These are phyloP conservation scores for Hippasteria phrygiana DNA, from an alignment of 53 echinoderm and acorn worm species.

Conservation along the genomic window DNA sequence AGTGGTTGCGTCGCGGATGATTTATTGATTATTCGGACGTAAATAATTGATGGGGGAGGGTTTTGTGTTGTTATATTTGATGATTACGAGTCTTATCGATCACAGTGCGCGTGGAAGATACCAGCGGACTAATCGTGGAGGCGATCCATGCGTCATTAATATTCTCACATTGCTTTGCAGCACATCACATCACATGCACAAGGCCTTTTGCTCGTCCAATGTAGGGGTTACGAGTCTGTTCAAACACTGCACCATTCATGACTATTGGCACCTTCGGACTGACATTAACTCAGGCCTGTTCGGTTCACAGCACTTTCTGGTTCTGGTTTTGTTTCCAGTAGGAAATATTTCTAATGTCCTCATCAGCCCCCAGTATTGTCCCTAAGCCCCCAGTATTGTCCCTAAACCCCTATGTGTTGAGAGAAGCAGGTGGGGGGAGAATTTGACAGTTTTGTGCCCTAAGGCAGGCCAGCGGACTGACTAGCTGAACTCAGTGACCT, in stretches of 20 bases:
- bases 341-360: neutral
- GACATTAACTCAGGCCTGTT: neutral
- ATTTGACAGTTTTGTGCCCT: too few species aligned
- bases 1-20: constrained; percentile 7
- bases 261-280: neutral
- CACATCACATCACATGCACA: neutral
- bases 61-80: constrained; percentile 30
- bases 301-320: neutral
- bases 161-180: neutral
- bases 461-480: too few species aligned
- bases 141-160: neutral
- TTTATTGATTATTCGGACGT: constrained; percentile 26
- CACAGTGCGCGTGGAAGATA: neutral
- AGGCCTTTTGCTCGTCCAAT: neutral
- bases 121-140: neutral
- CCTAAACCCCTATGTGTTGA: neutral
- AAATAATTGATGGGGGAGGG: constrained; percentile 38
- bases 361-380: neutral
- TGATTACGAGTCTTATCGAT: constrained; percentile 20
- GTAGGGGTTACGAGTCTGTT: neutral
- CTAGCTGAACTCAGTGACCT: too few species aligned
- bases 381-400: neutral
- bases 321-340: neutral
- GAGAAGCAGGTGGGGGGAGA: too few species aligned
- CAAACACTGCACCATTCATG: neutral